Evolutionary conservation across 2,113 vertebrate genomes (phyloP).

Genomic region (Condylura cristata): DNA sequence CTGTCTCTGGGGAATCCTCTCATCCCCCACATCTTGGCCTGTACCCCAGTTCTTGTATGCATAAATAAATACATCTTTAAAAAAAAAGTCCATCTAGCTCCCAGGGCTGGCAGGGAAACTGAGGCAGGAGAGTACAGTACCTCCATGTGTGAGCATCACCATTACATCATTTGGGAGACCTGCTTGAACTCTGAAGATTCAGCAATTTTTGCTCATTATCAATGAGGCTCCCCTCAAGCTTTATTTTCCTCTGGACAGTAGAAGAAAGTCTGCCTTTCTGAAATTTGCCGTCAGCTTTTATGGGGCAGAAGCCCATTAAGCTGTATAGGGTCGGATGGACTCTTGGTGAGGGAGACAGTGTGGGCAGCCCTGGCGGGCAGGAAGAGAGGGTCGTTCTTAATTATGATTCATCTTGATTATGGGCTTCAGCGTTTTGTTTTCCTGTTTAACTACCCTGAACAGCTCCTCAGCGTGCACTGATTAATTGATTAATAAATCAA

Average conservation of each 20-base stretch:
- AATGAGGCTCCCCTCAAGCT: not conserved
- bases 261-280: not conserved
- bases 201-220: not conserved
- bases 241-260: not conserved
- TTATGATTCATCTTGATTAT: slow-evolving; percentile 81
- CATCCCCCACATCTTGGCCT: no score
- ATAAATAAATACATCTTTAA: no score
- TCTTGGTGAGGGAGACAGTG: not conserved
- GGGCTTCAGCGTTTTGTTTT: slow-evolving; percentile 82
- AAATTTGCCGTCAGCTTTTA: not conserved
- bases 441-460: slow-evolving; percentile 84
- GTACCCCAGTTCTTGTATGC: no score
- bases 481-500: slow-evolving; percentile 88
- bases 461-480: slow-evolving; percentile 81
- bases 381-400: slow-evolving; percentile 71
- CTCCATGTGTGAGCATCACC: accelerated
- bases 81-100: not conserved
- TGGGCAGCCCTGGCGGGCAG: not conserved
- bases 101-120: not conserved
- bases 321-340: accelerated
- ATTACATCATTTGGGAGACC: accelerated
- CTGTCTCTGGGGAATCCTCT: no score
- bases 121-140: not conserved
- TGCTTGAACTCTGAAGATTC: not conserved
- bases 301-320: not conserved